Conservation (phyloP, 2,113 vertebrate genomes). For the Gadus macrocephalus region DNA sequence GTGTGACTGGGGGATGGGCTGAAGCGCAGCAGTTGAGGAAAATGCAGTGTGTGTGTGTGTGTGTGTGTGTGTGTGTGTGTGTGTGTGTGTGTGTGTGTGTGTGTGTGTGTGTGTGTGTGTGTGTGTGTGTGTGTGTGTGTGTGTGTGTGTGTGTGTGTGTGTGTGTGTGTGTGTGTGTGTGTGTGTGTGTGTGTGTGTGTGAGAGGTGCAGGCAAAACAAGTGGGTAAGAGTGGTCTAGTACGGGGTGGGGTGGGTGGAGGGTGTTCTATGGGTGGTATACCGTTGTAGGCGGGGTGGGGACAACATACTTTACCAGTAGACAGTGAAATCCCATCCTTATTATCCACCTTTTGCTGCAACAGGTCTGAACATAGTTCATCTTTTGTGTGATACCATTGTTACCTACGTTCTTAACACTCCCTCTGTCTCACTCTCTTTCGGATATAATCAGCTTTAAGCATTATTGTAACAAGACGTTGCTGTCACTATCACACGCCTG, state of each 20-base stretch:
- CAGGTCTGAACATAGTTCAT: too few species aligned
- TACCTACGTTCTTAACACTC: background rate
- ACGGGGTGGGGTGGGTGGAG: too few species aligned
- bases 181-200: too few species aligned
- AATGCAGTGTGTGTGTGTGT: too few species aligned
- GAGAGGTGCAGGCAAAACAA: too few species aligned
- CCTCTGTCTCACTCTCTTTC: constrained; percentile 2
- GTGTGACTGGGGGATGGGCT: background rate
- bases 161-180: background rate
- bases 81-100: too few species aligned
- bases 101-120: too few species aligned
- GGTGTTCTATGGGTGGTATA: background rate
- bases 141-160: background rate
- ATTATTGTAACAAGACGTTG: background rate
- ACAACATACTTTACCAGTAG: background rate
- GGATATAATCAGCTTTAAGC: constrained; percentile 32
- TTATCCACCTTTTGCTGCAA: too few species aligned
- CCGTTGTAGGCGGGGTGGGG: background rate
- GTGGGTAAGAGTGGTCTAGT: too few species aligned
- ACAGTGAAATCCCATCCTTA: background rate
- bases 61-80: too few species aligned
- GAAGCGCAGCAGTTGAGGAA: too few species aligned
- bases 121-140: background rate
- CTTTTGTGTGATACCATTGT: background rate
- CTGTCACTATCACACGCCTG: background rate